Percentiles rank a stretch among this genome's conserved stretches.
Conservation (phyloP, 1,140 invertebrate genomes). For the Phenacoccus solenopsis region DNA sequence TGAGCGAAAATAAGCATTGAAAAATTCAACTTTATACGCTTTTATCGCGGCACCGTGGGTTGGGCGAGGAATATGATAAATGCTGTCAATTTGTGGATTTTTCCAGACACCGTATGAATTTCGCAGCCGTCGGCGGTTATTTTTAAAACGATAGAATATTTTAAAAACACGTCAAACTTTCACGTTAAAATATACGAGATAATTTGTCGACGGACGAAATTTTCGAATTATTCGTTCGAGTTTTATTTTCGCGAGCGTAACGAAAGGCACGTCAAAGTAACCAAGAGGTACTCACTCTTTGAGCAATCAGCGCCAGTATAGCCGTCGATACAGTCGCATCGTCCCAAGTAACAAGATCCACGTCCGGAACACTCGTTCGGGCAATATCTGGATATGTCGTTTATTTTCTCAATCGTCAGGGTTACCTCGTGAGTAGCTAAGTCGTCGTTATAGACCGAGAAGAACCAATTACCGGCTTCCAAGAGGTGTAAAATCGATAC, state of each 20-base stretch:
- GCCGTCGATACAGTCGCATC: conserved; percentile 90
- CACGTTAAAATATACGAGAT: background rate
- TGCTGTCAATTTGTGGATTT: background rate
- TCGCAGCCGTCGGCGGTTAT: too few relatives aligned
- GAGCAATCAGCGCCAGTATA: conserved; percentile 83
- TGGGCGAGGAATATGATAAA: background rate
- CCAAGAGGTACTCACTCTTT: conserved; percentile 68
- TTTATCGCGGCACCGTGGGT: background rate
- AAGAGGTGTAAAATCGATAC: conserved; percentile 76
- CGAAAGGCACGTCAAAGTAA: too few relatives aligned
- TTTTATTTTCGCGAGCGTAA: too few relatives aligned
- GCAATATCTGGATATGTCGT: conserved; percentile 76
- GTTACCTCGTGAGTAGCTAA: conserved; percentile 66
- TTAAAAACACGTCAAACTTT: too few relatives aligned
- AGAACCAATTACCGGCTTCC: conserved; percentile 86
- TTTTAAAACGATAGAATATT: too few relatives aligned
- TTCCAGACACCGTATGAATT: background rate
- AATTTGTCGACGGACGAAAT: background rate
- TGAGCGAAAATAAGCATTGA: background rate
- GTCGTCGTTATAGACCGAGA: conserved; percentile 91
- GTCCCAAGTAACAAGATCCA: conserved; percentile 86
- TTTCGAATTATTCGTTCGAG: background rate
- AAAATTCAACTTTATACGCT: background rate
- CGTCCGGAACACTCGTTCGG: conserved; percentile 88
- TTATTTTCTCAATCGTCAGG: conserved; percentile 59